A percentile compares a stretch with the other conserved stretches of the same genome.
Conservation (phyloP, 2,113 vertebrate species). For the Marcusenius ussheri region DNA sequence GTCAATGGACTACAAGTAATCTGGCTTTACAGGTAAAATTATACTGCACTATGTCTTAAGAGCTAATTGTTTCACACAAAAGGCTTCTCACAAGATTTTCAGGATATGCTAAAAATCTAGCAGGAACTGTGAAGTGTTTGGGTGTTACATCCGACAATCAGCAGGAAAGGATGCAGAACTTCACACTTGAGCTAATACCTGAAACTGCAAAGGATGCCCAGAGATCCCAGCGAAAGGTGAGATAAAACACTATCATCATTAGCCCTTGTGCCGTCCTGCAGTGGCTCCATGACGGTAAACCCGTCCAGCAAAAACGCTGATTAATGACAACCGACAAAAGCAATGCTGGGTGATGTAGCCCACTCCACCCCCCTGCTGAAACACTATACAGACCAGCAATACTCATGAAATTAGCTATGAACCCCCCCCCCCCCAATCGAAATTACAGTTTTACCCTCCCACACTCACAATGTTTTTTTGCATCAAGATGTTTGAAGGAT, state of each 20-base stretch:
- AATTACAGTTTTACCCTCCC: neutral
- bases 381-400: conserved; percentile 43
- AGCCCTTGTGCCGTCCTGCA: neutral
- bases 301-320: conserved; percentile 35
- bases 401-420: conserved; percentile 31
- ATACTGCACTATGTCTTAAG: conserved; percentile 58
- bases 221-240: neutral
- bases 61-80: conserved; percentile 62
- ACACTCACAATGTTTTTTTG: conserved; percentile 4
- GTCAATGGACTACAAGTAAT: conserved; percentile 51
- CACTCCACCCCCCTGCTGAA: conserved; percentile 34
- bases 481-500: conserved; percentile 51
- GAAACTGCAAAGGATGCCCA: neutral
- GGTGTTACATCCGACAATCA: neutral
- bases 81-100: conserved; percentile 49
- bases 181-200: neutral
- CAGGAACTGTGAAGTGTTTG: neutral
- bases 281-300: neutral
- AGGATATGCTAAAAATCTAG: conserved; percentile 48
- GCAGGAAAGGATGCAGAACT: neutral
- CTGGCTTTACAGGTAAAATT: conserved; percentile 54
- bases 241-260: neutral
- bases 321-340: conserved; percentile 53
- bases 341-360: conserved; percentile 2
- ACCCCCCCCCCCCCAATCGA: neutral